Evolutionary conservation across 2,113 vertebrate genomes (phyloP).

Genomic region (Lagopus leucura): DNA sequence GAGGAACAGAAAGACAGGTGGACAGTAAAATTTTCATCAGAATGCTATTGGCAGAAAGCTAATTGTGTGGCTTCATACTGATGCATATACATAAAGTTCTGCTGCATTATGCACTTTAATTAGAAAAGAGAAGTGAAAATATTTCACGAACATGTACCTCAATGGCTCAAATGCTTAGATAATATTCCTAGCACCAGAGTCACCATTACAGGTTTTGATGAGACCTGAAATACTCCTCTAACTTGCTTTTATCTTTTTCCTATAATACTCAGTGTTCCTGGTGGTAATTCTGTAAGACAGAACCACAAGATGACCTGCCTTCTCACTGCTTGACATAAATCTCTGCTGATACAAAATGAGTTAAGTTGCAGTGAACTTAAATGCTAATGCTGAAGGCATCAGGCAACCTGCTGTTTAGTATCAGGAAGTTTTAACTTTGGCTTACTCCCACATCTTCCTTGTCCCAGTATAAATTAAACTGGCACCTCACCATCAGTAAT

Average conservation of each 20-base stretch:
- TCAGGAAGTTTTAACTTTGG: conserved; percentile 73
- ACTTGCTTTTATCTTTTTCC: conserved; percentile 73
- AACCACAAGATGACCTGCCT: conserved; percentile 73
- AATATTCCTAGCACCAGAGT: conserved; percentile 51
- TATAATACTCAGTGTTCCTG: conserved; percentile 73
- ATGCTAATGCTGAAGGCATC: conserved; percentile 78
- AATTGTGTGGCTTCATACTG: not conserved
- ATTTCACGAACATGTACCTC: not conserved
- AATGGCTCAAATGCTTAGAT: conserved; percentile 41
- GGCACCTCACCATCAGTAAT: conserved; percentile 30
- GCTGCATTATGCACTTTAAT: not conserved
- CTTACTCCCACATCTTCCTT: conserved; percentile 38
- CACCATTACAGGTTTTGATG: conserved; percentile 68
- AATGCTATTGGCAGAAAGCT: not conserved
- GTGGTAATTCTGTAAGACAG: conserved; percentile 78
- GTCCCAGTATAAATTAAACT: conserved; percentile 45
- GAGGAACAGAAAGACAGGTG: not conserved
- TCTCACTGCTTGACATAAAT: conserved; percentile 82
- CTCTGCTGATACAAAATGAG: conserved; percentile 76
- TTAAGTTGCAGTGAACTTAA: conserved; percentile 78
- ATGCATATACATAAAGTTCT: not conserved
- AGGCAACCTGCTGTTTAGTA: conserved; percentile 79
- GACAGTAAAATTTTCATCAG: not conserved
- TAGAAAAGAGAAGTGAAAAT: not conserved
- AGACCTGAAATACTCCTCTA: conserved; percentile 62